Conservation (phyloP, 1,140 invertebrate species). For the Lordiphosa mommai region DNA sequence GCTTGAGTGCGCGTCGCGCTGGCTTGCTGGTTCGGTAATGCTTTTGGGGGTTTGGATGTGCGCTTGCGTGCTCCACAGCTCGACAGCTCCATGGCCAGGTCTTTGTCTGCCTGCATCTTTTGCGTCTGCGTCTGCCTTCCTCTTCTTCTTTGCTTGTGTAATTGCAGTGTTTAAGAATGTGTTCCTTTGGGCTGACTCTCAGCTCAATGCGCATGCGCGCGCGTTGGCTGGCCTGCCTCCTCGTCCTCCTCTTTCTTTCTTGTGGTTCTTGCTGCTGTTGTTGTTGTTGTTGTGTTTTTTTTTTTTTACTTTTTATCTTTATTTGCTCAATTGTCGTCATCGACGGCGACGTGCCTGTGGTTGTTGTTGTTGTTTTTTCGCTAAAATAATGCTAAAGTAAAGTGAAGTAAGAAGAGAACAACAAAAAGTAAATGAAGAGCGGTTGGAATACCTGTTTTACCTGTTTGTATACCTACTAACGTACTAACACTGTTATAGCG, state of each 20-base stretch:
- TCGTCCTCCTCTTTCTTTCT: background rate
- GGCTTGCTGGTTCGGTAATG: conserved; percentile 15
- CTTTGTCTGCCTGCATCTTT: conserved; percentile 27
- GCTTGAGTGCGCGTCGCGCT: conserved; percentile 42
- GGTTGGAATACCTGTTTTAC: conserved; percentile 78
- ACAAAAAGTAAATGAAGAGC: conserved; percentile 54
- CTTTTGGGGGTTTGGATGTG: conserved; percentile 1
- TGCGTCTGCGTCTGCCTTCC: conserved; percentile 7
- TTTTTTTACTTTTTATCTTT: conserved; percentile 42
- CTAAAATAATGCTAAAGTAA: conserved; percentile 74
- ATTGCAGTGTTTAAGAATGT: conserved; percentile 76
- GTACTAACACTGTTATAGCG: conserved; percentile 80
- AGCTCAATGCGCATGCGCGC: conserved; percentile 28
- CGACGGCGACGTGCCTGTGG: conserved; percentile 27
- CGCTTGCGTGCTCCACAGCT: conserved; percentile 18
- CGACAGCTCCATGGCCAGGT: conserved; percentile 20
- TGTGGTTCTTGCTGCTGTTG: conserved; percentile 10
- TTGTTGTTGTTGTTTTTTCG: conserved; percentile 37
- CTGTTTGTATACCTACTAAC: conserved; percentile 80
- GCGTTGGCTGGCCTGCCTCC: conserved; percentile 1
- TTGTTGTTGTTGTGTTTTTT: conserved; percentile 9
- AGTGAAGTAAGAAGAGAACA: conserved; percentile 53
- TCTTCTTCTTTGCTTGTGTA: conserved; percentile 48
- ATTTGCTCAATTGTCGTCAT: conserved; percentile 73
- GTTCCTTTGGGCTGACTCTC: conserved; percentile 49